Evolutionary conservation across 2,113 vertebrate species (phyloP).

Genomic region (Abramis brama): DNA sequence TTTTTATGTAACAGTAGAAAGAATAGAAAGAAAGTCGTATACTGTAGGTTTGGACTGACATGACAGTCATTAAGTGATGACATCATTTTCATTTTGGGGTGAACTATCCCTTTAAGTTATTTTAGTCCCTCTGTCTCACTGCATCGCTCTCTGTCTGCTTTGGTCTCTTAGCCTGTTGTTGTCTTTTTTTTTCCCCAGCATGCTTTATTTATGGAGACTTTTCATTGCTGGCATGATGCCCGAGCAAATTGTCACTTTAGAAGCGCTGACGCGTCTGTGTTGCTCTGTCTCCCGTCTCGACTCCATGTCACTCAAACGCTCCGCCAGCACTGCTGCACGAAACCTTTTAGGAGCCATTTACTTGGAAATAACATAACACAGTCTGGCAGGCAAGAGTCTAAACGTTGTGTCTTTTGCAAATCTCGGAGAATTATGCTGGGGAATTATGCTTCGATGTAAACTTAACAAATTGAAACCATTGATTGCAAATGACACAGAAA

Average conservation of each 20-base stretch:
- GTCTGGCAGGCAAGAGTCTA: conserved; percentile 60
- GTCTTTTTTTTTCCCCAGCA: conserved; percentile 60
- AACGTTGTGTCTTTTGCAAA: conserved; percentile 46
- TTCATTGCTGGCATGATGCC: conserved; percentile 69
- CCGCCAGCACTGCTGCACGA: conserved; percentile 55
- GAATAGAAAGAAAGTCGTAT: too few species aligned
- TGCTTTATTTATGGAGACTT: conserved; percentile 74
- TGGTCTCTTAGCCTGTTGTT: conserved; percentile 61
- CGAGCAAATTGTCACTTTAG: conserved; percentile 76
- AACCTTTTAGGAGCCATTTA: conserved; percentile 72
- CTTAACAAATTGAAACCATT: conserved; percentile 43
- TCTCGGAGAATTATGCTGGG: conserved; percentile 48
- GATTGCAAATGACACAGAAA: conserved; percentile 35
- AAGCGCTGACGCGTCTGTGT: conserved; percentile 64
- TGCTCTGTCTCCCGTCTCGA: conserved; percentile 56
- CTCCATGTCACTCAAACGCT: conserved; percentile 58
- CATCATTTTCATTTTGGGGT: not conserved
- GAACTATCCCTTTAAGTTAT: not conserved
- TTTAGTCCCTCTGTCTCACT: conserved; percentile 44
- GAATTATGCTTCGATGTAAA: not conserved
- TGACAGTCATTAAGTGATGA: not conserved
- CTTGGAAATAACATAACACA: conserved; percentile 68
- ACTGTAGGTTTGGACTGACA: not conserved
- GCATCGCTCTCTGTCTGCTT: conserved; percentile 46
- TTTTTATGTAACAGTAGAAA: not conserved